phyloP scores from a whole-genome alignment of 2,797 vertebrate species.

The Schizopygopsis pylzovi region DNA sequence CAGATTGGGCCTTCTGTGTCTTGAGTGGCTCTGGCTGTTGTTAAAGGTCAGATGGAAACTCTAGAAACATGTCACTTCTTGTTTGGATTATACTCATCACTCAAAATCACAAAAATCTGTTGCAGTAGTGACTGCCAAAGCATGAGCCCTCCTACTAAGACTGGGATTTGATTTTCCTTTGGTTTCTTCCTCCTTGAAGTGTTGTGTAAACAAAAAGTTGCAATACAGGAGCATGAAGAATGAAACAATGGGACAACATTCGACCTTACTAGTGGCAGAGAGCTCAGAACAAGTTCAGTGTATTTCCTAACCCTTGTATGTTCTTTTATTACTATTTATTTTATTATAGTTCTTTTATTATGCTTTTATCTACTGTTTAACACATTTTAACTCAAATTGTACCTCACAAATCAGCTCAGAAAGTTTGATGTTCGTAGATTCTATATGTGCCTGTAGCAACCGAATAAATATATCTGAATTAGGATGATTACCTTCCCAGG shows the following conservation, averaged over 20 bases:
- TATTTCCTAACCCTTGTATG: background rate
- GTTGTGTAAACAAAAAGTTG: conserved; percentile 18
- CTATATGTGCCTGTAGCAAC: background rate
- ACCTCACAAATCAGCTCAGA: background rate
- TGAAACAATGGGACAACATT: background rate
- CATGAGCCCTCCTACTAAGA: conserved; percentile 18
- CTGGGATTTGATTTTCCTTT: conserved; percentile 18
- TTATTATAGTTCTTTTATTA: background rate
- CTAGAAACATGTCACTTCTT: background rate
- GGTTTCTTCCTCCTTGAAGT: conserved; percentile 9
- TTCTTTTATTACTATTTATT: background rate
- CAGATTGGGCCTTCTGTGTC: background rate
- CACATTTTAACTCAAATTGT: background rate
- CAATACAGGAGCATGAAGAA: background rate
- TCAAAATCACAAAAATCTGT: conserved; percentile 27
- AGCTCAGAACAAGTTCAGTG: background rate
- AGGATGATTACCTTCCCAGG: background rate
- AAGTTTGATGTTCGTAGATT: background rate
- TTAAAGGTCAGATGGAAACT: conserved; percentile 40
- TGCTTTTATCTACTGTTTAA: background rate
- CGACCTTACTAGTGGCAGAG: background rate
- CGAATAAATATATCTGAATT: background rate
- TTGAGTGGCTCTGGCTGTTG: conserved; percentile 24
- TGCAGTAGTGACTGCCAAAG: background rate
- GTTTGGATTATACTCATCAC: conserved; percentile 29